A percentile compares a stretch with the other conserved stretches of the same genome.
Evolutionary conservation across 2,888 invertebrate genomes (phyloP).

Genomic region (Caenorhabditis doughertyi): DNA sequence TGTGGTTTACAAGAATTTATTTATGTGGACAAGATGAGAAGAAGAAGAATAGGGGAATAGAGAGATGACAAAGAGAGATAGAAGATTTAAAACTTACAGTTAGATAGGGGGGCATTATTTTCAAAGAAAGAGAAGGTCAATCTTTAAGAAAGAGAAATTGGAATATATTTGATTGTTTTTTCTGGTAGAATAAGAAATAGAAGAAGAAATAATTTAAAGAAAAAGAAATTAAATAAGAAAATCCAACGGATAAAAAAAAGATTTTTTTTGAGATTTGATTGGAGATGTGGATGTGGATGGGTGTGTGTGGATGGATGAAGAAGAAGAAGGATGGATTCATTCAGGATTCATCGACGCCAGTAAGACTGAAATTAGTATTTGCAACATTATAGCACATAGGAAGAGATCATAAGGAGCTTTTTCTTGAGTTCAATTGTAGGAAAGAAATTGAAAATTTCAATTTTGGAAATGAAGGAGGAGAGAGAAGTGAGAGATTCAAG

Average conservation of each 20-base stretch:
- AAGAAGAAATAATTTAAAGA: not conserved
- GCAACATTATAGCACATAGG: too few species aligned
- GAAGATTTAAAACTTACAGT: slow-evolving; percentile 1
- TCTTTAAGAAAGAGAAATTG: not conserved
- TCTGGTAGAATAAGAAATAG: too few species aligned
- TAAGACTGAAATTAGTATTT: slow-evolving; percentile 77
- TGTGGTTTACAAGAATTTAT: slow-evolving; percentile 18
- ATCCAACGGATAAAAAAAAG: slow-evolving; percentile 6
- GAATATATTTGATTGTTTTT: too few species aligned
- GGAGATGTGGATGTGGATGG: slow-evolving; percentile 6
- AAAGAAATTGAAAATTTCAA: too few species aligned
- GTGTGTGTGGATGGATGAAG: slow-evolving; percentile 6
- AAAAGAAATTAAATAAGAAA: slow-evolving; percentile 6
- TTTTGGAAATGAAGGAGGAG: too few species aligned
- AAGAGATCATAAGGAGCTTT: not conserved
- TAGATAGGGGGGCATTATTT: not conserved
- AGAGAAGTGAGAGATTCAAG: too few species aligned
- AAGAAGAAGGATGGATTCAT: too few species aligned
- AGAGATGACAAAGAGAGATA: not conserved
- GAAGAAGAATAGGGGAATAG: too few species aligned
- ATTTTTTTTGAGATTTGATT: not conserved
- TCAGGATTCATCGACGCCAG: slow-evolving; percentile 75
- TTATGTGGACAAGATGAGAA: slow-evolving; percentile 21
- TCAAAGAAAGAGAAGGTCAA: not conserved
- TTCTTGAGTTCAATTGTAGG: too few species aligned